Percentiles rank a stretch among this genome's conserved stretches.
Evolutionary conservation across 2,113 vertebrate species (phyloP).

Genomic region (Canis aureus): DNA sequence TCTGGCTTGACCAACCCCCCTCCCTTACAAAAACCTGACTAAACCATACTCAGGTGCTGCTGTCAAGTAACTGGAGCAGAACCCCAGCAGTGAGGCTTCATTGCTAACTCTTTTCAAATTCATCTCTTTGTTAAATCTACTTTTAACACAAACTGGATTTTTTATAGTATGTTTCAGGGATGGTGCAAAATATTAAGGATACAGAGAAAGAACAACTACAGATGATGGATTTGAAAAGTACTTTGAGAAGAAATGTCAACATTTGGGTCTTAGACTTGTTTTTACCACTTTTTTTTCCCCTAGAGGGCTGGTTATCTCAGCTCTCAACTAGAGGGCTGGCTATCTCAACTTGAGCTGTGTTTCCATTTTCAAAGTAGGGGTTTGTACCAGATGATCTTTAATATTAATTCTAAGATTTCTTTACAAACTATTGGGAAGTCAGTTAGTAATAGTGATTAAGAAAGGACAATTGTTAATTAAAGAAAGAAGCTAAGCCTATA

Average conservation of each 20-base stretch:
- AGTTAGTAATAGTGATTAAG: constrained; percentile 37
- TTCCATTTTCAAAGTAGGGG: not conserved
- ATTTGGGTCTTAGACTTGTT: constrained; percentile 41
- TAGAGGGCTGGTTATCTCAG: not conserved
- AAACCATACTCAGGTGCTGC: constrained; percentile 23
- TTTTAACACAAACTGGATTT: constrained; percentile 68
- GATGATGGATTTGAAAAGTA: constrained; percentile 64
- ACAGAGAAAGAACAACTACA: constrained; percentile 52
- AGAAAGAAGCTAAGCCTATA: not conserved
- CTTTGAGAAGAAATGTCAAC: constrained; percentile 29
- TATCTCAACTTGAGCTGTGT: constrained; percentile 24
- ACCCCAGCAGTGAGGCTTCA: constrained; percentile 25
- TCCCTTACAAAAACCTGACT: constrained; percentile 10
- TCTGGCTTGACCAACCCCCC: not conserved
- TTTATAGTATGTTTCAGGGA: constrained; percentile 63
- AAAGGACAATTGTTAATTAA: constrained; percentile 46
- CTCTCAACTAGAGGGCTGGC: not conserved
- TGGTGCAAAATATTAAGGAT: constrained; percentile 66
- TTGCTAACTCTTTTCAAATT: not conserved
- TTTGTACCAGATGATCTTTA: constrained; percentile 7
- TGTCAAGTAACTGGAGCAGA: constrained; percentile 61
- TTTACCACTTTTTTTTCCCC: not conserved
- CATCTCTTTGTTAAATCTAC: constrained; percentile 54
- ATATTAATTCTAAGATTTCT: not conserved
- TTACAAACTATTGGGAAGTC: constrained; percentile 41